Evolutionary conservation across 2,113 vertebrate genomes (phyloP).

Genomic region (Lanius ludovicianus): DNA sequence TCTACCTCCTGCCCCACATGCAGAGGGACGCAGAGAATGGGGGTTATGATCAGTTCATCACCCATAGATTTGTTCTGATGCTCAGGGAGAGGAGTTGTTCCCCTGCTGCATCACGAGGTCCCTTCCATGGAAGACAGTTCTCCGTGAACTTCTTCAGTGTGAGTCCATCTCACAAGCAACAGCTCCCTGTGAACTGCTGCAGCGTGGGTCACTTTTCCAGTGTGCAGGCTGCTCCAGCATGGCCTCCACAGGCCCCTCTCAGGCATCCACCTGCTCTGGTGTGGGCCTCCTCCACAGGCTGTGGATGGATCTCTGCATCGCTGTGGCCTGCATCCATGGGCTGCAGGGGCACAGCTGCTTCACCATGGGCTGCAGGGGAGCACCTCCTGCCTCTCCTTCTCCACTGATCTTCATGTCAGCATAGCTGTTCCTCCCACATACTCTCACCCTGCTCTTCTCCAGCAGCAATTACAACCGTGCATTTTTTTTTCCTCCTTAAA

Average conservation of each 20-base stretch:
- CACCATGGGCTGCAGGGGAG: background rate
- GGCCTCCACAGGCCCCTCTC: background rate
- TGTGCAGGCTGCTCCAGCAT: too few species aligned
- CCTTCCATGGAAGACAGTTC: background rate
- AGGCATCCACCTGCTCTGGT: background rate
- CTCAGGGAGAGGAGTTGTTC: too few species aligned
- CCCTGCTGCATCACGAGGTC: too few species aligned
- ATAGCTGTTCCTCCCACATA: background rate
- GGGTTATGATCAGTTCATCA: background rate
- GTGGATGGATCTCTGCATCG: background rate
- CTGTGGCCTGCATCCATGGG: background rate
- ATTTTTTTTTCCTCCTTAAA: background rate
- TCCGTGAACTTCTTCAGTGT: fast-evolving
- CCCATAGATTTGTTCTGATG: fast-evolving
- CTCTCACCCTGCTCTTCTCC: background rate
- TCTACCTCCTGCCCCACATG: background rate
- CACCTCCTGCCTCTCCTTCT: background rate
- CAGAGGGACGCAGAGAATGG: background rate
- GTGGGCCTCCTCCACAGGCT: fast-evolving
- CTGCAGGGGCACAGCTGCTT: background rate
- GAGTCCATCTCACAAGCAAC: background rate
- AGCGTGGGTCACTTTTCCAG: background rate
- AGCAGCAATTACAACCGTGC: background rate
- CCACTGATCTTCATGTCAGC: background rate
- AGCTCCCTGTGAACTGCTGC: background rate